Evolutionary conservation across 2,797 vertebrate genomes (phyloP), one percentile per base, ranked within the genome.

Genomic region (Melanotaenia trifasciata): DNA sequence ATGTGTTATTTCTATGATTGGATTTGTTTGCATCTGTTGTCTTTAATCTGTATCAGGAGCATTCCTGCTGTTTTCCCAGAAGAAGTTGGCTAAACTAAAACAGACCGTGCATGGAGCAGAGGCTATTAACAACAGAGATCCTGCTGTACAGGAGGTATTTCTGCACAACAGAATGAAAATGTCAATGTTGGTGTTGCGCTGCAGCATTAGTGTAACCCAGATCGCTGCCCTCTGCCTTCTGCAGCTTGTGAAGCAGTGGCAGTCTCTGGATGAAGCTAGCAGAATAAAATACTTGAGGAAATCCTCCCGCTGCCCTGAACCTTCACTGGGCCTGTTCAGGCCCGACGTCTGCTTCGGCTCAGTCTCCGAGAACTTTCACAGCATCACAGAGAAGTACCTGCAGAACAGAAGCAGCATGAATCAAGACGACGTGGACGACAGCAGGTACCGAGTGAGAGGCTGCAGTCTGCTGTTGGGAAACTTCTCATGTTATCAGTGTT

Each of bases 271-370:
- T 1, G 94, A 94, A 54, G 88, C 84, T 47, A 88, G 91, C 73
- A 93, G 62, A 28, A 83, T 58, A 0, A 98, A 95, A 70, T 98
- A 97, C 83, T 74, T 77, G 28, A 97, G 94, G 83, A 97, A 94
- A 87, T 76, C 94, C 0, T 79, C 70, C 3, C 94, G 67, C n/a
- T 97, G 97, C 84, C 97, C 97, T 0, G 97, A 98, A 74, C 98
- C 98, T 0, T 94, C 95, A 33, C 88, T 98, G 43, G 86, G 95
- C 5, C 0, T 95, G 43, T 92, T 96, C 28, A 94, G 95, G 22
- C 97, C 98, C 0, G 97, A 99, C 62, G 87, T 96, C 72, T 92
- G 93, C 57, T 97, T 99, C n/a, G 97, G 95, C 0, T 99, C 98
- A 0, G 96, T 99, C 11, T 99, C 98, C 0, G 98, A 99, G 91